Conservation (phyloP, 2,797 vertebrate species). For the Atherinosoma microstoma region DNA sequence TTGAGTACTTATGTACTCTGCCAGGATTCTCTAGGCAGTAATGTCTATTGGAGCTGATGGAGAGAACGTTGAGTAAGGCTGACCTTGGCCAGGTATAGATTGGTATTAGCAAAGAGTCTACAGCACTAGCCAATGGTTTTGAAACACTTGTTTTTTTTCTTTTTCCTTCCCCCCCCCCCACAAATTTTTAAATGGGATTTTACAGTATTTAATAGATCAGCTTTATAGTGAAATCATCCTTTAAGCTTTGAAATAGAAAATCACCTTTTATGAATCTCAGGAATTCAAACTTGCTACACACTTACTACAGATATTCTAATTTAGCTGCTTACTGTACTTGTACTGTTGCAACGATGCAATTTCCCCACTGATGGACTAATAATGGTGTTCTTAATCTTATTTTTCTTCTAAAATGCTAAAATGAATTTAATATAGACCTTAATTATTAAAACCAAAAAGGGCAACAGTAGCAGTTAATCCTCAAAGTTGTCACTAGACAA, state of each 20-base stretch:
- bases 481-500: neutral
- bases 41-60: slow-evolving; percentile 59
- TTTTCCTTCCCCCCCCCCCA: no score
- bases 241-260: no score
- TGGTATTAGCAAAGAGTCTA: slow-evolving; percentile 23
- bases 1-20: slow-evolving; percentile 21
- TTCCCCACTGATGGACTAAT: no score
- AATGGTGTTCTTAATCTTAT: no score
- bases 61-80: slow-evolving; percentile 46
- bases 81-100: slow-evolving; percentile 51
- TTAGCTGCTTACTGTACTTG: neutral
- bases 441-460: neutral
- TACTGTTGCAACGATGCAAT: no score
- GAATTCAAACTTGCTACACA: no score
- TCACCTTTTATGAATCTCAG: no score
- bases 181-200: no score
- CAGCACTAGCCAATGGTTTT: slow-evolving; percentile 8
- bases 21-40: slow-evolving; percentile 49
- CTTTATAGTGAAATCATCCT: no score
- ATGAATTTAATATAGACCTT: neutral
- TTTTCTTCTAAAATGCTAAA: neutral
- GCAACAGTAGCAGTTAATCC: neutral
- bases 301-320: neutral
- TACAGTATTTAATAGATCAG: no score
- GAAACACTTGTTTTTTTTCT: slow-evolving; percentile 1